Conservation (phyloP, 2,113 vertebrate genomes). For the Prionailurus viverrinus region DNA sequence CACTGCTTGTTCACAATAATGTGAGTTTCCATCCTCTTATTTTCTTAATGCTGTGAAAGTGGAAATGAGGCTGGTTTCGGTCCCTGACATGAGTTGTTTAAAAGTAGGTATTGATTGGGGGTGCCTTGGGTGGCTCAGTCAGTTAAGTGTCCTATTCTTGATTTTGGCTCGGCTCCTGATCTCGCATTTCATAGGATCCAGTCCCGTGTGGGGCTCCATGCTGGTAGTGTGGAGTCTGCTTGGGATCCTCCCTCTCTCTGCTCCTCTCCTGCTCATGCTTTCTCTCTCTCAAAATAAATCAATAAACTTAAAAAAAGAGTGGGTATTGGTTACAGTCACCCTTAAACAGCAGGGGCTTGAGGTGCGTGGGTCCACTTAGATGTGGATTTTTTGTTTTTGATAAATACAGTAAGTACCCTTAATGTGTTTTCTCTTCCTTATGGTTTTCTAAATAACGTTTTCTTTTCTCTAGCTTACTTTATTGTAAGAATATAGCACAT, state of each 20-base stretch:
- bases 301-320: neutral
- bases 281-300: neutral
- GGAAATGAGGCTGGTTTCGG: neutral
- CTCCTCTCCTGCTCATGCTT: too few species aligned
- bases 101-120: neutral
- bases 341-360: neutral
- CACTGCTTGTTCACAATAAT: neutral
- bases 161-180: neutral
- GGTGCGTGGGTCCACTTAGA: neutral
- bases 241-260: neutral
- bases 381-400: neutral
- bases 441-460: neutral
- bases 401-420: neutral
- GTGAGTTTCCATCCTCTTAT: neutral
- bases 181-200: neutral
- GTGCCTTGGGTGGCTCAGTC: neutral
- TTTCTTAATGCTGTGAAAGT: constrained; percentile 27
- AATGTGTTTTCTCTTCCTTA: neutral
- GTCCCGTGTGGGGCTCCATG: neutral
- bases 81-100: neutral
- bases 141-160: neutral
- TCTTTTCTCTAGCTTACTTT: neutral
- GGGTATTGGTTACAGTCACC: neutral
- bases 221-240: neutral
- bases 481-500: neutral